Percentiles rank a stretch among this genome's conserved stretches.
Conservation (phyloP, 2,113 vertebrate genomes). For the Azemiops feae region DNA sequence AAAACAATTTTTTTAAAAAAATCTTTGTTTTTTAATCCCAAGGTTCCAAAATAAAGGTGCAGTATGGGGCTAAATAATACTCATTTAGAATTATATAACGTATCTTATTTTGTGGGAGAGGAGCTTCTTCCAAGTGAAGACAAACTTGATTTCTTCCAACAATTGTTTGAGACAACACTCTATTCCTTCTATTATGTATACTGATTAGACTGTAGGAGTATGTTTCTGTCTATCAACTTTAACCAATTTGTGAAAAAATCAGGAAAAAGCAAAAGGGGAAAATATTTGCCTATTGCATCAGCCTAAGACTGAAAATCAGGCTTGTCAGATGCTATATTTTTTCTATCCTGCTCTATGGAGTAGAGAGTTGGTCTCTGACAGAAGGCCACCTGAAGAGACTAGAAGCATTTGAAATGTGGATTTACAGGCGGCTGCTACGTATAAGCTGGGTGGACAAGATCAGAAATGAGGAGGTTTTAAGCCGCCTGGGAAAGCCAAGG, state of each 20-base stretch:
- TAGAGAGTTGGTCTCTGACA: no score
- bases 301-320: no score
- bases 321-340: no score
- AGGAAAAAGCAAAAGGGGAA: background rate
- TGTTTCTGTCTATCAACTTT: background rate
- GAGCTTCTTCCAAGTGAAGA: background rate
- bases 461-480: no score
- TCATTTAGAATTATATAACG: background rate
- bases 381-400: no score
- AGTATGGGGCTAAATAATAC: background rate
- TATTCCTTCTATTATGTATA: background rate
- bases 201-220: background rate
- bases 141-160: background rate
- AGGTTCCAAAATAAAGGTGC: background rate
- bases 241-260: background rate
- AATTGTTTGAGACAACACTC: background rate
- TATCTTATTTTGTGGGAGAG: background rate
- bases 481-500: no score
- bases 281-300: background rate
- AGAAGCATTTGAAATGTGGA: no score
- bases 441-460: no score
- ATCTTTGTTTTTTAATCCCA: conserved; percentile 5
- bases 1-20: background rate
- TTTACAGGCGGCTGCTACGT: no score
- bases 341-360: no score